Evolutionary conservation across 2,888 invertebrate genomes (phyloP), one percentile per base, ranked within the genome.

Genomic region (Tenthredo distinguenda): DNA sequence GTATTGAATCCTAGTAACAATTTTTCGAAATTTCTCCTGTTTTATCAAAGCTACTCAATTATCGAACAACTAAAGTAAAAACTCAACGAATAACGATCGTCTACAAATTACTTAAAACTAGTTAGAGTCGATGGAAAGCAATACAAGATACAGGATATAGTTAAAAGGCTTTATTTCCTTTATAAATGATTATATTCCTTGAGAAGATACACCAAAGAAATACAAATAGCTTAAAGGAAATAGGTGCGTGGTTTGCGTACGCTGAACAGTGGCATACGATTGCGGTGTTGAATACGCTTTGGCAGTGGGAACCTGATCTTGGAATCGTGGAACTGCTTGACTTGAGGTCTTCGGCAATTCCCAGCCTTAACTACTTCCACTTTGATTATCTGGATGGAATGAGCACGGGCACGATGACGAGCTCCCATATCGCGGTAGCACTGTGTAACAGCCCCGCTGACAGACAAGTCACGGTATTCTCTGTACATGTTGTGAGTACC

Each of bases 401-500:
- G 99, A 79, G 99, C 99, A 88, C 99, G 96, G 47, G 99, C 99
- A 93, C 99, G 97, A 95, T 99, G 99, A 90, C 99, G 96, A 85
- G 99, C 99, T 88, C 96, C 97, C 92, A 92, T 92, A 93, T 99
- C 99, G 85, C 99, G 96, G 94, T 99, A 99, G 94, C 99, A 99
- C 94, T 98, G 98, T 18, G 99, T 99, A 85, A 99, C 99, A 86
- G 99, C 99, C 86, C 98, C 98, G 84, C 98, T 98, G 7, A 99
- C 98, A 86, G 98, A 97, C 90, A 99, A 95, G 94, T 99, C 99
- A 90, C 99, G 96, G 95, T 99, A 99, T 94, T 99, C 99, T 88
- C 99, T 96, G 97, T 99, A 99, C 99, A 99, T 99, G 96, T 99
- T 99, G 95, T 99, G 99, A 86, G 99, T 99, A 86, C 99, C 99